These are phyloP conservation scores for Nephila pilipes DNA, from an alignment of 1,140 invertebrate genomes.

Conservation along the genomic window DNA sequence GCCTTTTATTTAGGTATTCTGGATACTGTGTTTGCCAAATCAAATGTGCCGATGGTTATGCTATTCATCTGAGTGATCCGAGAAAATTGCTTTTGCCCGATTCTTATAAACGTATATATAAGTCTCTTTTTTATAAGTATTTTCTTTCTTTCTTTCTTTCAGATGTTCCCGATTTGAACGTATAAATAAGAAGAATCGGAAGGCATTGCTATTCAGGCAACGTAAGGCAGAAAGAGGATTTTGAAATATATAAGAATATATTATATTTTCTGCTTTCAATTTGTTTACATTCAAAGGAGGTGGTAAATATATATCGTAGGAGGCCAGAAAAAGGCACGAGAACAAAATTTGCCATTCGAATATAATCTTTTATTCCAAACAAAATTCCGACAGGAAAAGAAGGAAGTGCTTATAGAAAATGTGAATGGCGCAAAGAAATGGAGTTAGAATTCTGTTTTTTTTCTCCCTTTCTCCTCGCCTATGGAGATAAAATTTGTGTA, in stretches of 20 bases:
- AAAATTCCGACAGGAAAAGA: conserved; percentile 37
- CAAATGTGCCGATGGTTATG: conserved; percentile 56
- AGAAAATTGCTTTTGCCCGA: conserved; percentile 71
- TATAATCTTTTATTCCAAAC: conserved; percentile 69
- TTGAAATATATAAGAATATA: conserved; percentile 75
- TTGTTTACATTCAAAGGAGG: conserved; percentile 75
- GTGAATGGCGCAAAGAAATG: conserved; percentile 21
- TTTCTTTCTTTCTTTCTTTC: conserved; percentile 18
- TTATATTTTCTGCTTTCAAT: conserved; percentile 73
- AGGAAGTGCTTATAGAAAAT: conserved; percentile 40
- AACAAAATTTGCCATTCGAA: conserved; percentile 72
- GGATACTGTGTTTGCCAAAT: conserved; percentile 56
- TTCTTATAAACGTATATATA: conserved; percentile 64
- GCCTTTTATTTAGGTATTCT: conserved; percentile 65
- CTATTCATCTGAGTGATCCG: conserved; percentile 61
- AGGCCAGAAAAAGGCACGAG: conserved; percentile 25
- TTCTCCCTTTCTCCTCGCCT: background rate
- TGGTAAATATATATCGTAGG: conserved; percentile 63
- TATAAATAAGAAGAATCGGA: conserved; percentile 74
- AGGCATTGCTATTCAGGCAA: conserved; percentile 71
- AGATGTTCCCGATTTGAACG: conserved; percentile 54
- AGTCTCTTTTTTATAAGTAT: conserved; percentile 26
- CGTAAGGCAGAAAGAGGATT: conserved; percentile 56
- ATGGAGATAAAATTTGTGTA: conserved; percentile 24
- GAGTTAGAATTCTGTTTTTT: conserved; percentile 42